phyloP scores from a whole-genome alignment of 2,797 vertebrate genomes.

The Crocodylus rhombifer region DNA sequence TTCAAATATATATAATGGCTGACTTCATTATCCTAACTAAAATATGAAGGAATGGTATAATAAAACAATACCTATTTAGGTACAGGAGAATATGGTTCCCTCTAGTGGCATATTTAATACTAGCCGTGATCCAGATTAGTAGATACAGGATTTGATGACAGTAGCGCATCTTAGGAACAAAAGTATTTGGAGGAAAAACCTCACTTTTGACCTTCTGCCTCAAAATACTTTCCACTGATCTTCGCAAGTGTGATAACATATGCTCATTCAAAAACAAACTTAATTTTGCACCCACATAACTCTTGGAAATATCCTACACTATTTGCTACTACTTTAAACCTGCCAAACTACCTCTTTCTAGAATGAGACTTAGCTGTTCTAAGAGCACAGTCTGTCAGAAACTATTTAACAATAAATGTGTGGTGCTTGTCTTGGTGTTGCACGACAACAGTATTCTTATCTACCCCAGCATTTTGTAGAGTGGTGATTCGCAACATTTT shows the following conservation, averaged over 20 bases:
- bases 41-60: background rate
- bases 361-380: background rate
- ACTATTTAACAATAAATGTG: background rate
- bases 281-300: background rate
- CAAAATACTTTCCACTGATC: background rate
- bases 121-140: conserved; percentile 64
- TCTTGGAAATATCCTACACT: background rate
- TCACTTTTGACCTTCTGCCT: background rate
- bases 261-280: background rate
- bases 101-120: conserved; percentile 68
- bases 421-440: background rate
- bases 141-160: background rate
- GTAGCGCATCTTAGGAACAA: conserved; percentile 10
- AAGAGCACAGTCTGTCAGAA: background rate
- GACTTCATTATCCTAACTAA: background rate
- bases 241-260: background rate
- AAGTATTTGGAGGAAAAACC: conserved; percentile 1
- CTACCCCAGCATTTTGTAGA: background rate
- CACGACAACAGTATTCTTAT: background rate
- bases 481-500: too few species aligned
- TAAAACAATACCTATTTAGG: conserved; percentile 59
- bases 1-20: too few species aligned
- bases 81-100: conserved; percentile 75
- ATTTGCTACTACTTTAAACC: background rate
- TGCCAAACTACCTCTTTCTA: background rate